These are phyloP conservation scores for Coilia nasus DNA, from an alignment of 2,797 vertebrate genomes.

Conservation along the genomic window DNA sequence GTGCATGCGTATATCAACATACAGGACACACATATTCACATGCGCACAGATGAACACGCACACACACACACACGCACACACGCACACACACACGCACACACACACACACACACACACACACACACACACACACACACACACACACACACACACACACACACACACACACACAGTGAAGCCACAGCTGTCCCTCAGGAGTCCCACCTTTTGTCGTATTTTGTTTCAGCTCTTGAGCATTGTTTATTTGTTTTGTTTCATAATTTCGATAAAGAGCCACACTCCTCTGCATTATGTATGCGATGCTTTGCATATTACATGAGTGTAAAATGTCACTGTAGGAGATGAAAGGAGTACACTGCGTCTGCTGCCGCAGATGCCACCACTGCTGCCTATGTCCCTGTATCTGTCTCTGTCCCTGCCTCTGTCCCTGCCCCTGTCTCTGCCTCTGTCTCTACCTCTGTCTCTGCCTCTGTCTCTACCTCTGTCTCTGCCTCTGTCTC, in stretches of 20 bases:
- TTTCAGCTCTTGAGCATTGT: background rate
- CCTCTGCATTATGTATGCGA: background rate
- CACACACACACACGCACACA: background rate
- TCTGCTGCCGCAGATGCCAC: background rate
- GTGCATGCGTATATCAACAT: background rate
- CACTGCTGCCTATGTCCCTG: background rate
- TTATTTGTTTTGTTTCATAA: too few relatives aligned
- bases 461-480: too few relatives aligned
- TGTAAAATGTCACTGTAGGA: background rate
- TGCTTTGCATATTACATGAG: conserved; percentile 15
- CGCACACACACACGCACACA: background rate
- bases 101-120: background rate
- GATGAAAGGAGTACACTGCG: conserved; percentile 3
- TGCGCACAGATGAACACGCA: too few relatives aligned
- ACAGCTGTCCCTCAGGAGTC: background rate
- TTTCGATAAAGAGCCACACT: background rate
- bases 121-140: background rate
- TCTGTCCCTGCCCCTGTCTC: too few relatives aligned
- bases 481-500: too few relatives aligned
- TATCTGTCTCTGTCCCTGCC: too few relatives aligned
- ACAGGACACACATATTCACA: background rate
- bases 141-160: background rate
- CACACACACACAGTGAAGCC: background rate
- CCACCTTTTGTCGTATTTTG: background rate
- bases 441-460: too few relatives aligned